phyloP scores from a whole-genome alignment of 2,113 vertebrate genomes.

The Prinia subflava region DNA sequence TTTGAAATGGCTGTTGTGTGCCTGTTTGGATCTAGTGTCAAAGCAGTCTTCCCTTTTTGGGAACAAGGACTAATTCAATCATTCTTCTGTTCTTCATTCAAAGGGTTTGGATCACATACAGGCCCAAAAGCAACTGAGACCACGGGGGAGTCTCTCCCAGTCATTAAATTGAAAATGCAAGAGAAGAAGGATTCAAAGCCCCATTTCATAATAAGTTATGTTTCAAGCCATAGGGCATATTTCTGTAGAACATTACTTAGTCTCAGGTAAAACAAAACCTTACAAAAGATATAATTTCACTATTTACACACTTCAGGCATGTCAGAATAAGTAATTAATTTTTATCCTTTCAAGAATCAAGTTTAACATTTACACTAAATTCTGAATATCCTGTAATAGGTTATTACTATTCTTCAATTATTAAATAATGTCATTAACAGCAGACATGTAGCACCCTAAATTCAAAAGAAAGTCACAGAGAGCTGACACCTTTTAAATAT shows the following conservation, averaged over 20 bases:
- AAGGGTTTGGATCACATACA: background rate
- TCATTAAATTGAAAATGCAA: background rate
- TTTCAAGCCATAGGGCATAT: background rate
- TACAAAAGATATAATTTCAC: background rate
- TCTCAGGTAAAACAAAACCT: background rate
- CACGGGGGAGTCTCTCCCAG: background rate
- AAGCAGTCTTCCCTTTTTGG: background rate
- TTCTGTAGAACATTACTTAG: background rate
- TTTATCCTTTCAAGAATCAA: background rate
- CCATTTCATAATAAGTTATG: background rate
- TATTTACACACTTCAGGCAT: background rate
- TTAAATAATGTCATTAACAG: background rate
- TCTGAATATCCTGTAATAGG: background rate
- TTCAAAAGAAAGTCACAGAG: background rate
- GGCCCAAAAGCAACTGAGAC: background rate
- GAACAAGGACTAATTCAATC: background rate
- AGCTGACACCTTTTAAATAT: background rate
- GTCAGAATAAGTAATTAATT: background rate
- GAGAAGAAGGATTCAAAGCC: background rate
- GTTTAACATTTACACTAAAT: background rate
- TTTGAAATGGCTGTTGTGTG: background rate
- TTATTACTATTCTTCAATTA: background rate
- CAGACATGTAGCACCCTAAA: background rate
- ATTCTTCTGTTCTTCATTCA: background rate
- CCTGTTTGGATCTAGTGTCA: background rate